Evolutionary conservation across 2,888 invertebrate species (phyloP).

Genomic region (Macrophya annulata): DNA sequence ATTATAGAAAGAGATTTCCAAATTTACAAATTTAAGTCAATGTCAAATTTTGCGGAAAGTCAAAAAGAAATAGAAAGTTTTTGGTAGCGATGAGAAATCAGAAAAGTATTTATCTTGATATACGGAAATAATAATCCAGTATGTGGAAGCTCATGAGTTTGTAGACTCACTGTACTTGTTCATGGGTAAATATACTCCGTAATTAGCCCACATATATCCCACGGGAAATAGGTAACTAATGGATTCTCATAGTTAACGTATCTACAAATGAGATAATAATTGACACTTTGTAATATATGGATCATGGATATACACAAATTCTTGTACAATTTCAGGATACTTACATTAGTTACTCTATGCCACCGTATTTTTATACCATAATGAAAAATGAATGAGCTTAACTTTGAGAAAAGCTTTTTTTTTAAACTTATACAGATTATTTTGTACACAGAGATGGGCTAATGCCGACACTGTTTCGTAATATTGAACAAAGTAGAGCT

Average conservation of each 20-base stretch:
- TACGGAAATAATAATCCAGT: too few species aligned
- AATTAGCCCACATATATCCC: slow-evolving; percentile 30
- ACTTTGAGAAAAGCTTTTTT: neutral
- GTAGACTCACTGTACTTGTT: slow-evolving; percentile 11
- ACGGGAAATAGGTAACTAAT: slow-evolving; percentile 14
- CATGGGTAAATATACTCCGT: neutral
- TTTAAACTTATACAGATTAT: neutral
- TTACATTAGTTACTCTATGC: neutral
- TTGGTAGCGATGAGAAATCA: too few species aligned
- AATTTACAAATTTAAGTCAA: too few species aligned
- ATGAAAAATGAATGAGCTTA: neutral
- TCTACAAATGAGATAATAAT: slow-evolving; percentile 31
- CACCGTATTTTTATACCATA: neutral
- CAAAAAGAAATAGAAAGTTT: too few species aligned
- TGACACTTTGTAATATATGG: slow-evolving; percentile 4
- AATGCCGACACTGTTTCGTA: neutral
- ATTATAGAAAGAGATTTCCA: neutral
- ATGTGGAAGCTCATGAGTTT: neutral
- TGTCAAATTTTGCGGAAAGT: too few species aligned
- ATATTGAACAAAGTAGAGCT: slow-evolving; percentile 36
- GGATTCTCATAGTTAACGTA: slow-evolving; percentile 17
- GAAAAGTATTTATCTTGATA: too few species aligned
- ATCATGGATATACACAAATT: neutral
- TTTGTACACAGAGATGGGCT: neutral
- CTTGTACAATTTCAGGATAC: neutral